These are phyloP conservation scores for Pterocles burchelli DNA, from an alignment of 2,113 vertebrate genomes.

Conservation along the genomic window DNA sequence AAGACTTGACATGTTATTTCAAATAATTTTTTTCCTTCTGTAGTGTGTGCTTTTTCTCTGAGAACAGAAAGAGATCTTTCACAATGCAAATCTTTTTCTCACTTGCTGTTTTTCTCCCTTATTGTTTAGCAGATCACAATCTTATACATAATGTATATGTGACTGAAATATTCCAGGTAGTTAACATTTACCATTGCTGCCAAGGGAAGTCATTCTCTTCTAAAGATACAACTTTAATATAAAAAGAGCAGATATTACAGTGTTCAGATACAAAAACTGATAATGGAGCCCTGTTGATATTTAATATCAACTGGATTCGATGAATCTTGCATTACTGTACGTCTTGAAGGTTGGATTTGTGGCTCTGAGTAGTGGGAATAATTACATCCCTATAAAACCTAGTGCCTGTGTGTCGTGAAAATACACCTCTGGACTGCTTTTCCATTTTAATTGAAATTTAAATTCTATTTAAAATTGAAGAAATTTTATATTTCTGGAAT, in stretches of 20 bases:
- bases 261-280: neutral
- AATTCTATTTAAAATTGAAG: neutral
- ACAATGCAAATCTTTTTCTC: neutral
- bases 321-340: neutral
- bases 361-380: neutral
- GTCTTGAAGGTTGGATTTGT: neutral
- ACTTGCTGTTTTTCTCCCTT: neutral
- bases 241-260: slow-evolving; percentile 37
- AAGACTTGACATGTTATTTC: neutral
- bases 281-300: slow-evolving; percentile 4
- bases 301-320: neutral
- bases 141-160: slow-evolving; percentile 50
- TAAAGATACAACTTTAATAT: slow-evolving; percentile 46
- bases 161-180: slow-evolving; percentile 31
- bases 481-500: neutral
- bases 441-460: neutral
- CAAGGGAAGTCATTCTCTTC: slow-evolving; percentile 9
- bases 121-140: neutral
- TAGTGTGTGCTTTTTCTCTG: neutral
- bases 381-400: neutral
- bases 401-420: neutral
- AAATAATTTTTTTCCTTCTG: neutral
- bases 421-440: neutral
- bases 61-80: neutral
- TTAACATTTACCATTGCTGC: neutral